Percentiles rank a stretch among this genome's conserved stretches.
These are phyloP conservation scores for Muscicapa comitata DNA, from an alignment of 2,797 vertebrate genomes.

Conservation along the genomic window DNA sequence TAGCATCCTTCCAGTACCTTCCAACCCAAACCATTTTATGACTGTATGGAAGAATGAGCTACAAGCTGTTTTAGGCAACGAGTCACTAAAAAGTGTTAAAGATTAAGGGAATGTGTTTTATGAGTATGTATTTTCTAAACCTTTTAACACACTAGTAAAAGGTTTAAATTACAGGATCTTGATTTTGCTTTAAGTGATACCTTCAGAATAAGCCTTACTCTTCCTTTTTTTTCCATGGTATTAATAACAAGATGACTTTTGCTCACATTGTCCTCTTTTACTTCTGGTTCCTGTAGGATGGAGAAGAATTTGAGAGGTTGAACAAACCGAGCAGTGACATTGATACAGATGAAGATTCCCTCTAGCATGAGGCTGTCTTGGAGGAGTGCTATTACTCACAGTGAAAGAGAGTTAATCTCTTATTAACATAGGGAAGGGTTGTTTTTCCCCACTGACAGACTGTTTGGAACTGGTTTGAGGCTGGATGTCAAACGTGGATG, in stretches of 20 bases:
- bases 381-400: background rate
- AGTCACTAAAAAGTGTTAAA: background rate
- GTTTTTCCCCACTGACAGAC: background rate
- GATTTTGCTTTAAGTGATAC: background rate
- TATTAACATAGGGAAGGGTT: background rate
- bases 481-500: background rate
- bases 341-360: constrained; percentile 88
- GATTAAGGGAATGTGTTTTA: background rate
- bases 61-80: background rate
- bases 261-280: background rate
- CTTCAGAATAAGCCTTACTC: background rate
- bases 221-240: background rate
- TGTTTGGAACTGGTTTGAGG: background rate
- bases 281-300: constrained; percentile 81
- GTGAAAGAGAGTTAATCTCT: background rate
- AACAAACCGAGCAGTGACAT: constrained; percentile 86
- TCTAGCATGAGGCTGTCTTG: constrained; percentile 47
- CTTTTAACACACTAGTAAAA: background rate
- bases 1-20: background rate
- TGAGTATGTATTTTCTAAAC: background rate
- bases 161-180: background rate
- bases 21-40: background rate
- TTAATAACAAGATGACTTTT: background rate
- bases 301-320: constrained; percentile 91
- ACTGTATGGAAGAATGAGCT: background rate